Evolutionary conservation across 2,888 invertebrate species (phyloP).

Genomic region (Epistrophella euchroma): DNA sequence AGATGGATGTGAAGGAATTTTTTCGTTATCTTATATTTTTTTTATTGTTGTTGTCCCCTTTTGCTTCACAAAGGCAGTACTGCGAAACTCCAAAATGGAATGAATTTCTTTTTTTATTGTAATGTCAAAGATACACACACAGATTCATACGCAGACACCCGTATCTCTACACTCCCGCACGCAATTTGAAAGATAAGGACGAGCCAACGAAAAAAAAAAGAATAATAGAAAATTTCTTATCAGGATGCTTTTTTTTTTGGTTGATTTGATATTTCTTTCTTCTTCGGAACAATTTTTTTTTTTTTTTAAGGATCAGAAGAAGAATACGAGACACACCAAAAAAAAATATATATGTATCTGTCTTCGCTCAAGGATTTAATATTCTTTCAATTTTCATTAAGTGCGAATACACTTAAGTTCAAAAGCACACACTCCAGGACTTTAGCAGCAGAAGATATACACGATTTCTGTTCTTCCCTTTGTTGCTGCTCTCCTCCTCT

Average conservation of each 20-base stretch:
- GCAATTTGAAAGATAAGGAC: conserved; percentile 30
- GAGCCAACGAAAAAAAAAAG: conserved; percentile 16
- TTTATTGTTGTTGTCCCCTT: conserved; percentile 53
- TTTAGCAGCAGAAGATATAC: conserved; percentile 18
- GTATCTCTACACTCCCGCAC: conserved; percentile 46
- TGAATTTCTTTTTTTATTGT: conserved; percentile 48
- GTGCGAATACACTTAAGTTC: conserved; percentile 54
- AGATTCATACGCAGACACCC: conserved; percentile 11
- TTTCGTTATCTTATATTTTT: conserved; percentile 17
- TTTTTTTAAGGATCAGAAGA: background rate
- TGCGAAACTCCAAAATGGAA: conserved; percentile 19
- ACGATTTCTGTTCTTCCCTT: conserved; percentile 16
- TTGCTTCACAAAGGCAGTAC: conserved; percentile 23
- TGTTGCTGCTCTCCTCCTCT: background rate
- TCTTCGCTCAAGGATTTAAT: conserved; percentile 45
- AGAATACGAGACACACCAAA: background rate
- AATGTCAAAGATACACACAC: conserved; percentile 54
- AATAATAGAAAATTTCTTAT: conserved; percentile 39
- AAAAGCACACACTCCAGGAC: conserved; percentile 65
- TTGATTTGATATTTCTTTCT: background rate
- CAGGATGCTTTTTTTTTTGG: conserved; percentile 14
- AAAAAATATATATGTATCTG: too few relatives aligned
- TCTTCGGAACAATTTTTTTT: background rate
- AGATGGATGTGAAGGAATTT: conserved; percentile 40
- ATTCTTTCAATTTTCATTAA: conserved; percentile 39